Percentiles rank a stretch among this genome's conserved stretches.
These are phyloP conservation scores for Marisa cornuarietis DNA, from an alignment of 1,140 invertebrate species.

Conservation along the genomic window DNA sequence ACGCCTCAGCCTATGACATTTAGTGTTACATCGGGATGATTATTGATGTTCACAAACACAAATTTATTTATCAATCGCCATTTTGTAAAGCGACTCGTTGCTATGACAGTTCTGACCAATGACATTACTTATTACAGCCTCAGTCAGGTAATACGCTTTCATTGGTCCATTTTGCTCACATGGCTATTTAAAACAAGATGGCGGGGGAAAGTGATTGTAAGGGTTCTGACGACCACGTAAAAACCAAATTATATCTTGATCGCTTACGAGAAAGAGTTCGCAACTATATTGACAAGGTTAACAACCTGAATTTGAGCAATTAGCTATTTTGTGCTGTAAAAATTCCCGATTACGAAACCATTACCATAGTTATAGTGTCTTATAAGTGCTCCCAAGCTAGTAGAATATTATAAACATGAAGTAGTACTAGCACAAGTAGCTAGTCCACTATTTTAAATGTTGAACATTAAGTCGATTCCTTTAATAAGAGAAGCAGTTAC, in stretches of 20 bases:
- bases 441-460: too few species aligned
- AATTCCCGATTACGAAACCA: too few species aligned
- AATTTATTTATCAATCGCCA: background rate
- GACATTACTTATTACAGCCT: constrained; percentile 14
- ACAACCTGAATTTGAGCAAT: background rate
- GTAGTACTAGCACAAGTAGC: too few species aligned
- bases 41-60: too few species aligned
- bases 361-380: too few species aligned
- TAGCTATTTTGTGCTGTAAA: too few species aligned
- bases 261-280: constrained; percentile 46
- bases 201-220: constrained; percentile 46
- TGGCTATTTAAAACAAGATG: constrained; percentile 37
- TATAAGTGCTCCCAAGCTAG: too few species aligned
- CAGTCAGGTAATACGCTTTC: background rate
- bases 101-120: constrained; percentile 24
- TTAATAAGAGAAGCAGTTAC: too few species aligned
- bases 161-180: background rate
- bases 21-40: too few species aligned
- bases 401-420: too few species aligned
- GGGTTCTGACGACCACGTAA: constrained; percentile 1
- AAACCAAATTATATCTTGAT: constrained; percentile 32
- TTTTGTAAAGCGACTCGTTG: constrained; percentile 24
- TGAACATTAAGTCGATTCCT: too few species aligned
- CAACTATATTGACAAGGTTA: constrained; percentile 56
- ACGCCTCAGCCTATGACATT: too few species aligned